Conservation (phyloP, 2,113 vertebrate species). For the Ammodytes marinus region DNA sequence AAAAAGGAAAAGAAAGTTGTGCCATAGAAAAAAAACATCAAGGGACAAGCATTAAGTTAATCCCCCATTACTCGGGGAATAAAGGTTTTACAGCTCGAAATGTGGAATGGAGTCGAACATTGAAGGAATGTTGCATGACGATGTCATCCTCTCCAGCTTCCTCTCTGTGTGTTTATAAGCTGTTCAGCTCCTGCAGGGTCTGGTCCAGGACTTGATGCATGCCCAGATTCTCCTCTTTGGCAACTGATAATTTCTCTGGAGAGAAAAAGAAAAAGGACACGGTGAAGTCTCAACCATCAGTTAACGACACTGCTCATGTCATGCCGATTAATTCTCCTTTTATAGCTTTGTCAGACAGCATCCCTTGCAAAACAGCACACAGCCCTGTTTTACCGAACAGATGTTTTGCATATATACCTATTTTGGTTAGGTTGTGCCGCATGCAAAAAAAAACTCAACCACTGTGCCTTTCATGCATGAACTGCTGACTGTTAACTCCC, state of each 20-base stretch:
- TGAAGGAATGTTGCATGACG: slow-evolving; percentile 79
- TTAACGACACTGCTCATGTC: slow-evolving; percentile 1
- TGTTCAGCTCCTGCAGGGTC: slow-evolving; percentile 95
- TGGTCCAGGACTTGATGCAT: slow-evolving; percentile 96
- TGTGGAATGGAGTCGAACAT: slow-evolving; percentile 78
- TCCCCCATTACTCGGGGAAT: slow-evolving; percentile 65
- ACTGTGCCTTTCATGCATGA: slow-evolving; percentile 62
- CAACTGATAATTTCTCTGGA: slow-evolving; percentile 91
- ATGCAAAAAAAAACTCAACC: slow-evolving; percentile 70
- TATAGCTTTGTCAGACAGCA: slow-evolving; percentile 13
- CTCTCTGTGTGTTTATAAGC: slow-evolving; percentile 87
- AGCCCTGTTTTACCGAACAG: slow-evolving; percentile 35
- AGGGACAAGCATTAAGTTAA: slow-evolving; percentile 79
- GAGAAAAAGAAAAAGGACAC: slow-evolving; percentile 41
- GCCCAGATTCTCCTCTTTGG: slow-evolving; percentile 94
- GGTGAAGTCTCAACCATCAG: slow-evolving; percentile 28
- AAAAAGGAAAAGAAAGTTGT: slow-evolving; percentile 51
- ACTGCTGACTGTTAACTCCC: slow-evolving; percentile 27
- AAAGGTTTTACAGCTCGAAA: slow-evolving; percentile 74
- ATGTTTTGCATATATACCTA: slow-evolving; percentile 69
- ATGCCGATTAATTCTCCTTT: slow-evolving; percentile 15
- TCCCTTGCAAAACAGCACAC: slow-evolving; percentile 1
- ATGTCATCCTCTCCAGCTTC: slow-evolving; percentile 66
- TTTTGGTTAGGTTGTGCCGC: slow-evolving; percentile 68
- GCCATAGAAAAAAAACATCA: slow-evolving; percentile 51